A percentile compares a stretch with the other conserved stretches of the same genome.
phyloP scores from a whole-genome alignment of 2,888 invertebrate species.

The Sesia apiformis region DNA sequence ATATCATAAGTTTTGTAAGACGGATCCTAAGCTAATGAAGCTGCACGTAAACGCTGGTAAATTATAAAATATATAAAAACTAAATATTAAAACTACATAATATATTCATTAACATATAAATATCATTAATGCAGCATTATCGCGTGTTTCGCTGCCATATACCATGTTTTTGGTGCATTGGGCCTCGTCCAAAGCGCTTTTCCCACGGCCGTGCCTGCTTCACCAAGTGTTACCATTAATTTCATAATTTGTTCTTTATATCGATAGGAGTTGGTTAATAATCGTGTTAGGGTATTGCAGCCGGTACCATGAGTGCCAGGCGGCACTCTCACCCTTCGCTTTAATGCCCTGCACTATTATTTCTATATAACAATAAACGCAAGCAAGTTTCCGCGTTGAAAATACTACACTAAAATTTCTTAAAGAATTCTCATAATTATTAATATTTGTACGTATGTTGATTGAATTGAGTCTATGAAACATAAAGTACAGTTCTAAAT shows the following conservation, averaged over 20 bases:
- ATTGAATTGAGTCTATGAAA: no score
- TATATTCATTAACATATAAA: background rate
- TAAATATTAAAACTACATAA: no score
- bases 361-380: no score
- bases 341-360: background rate
- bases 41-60: no score
- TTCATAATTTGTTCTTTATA: conserved; percentile 21
- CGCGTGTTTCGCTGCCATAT: conserved; percentile 38
- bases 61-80: no score
- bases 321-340: conserved; percentile 1
- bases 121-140: conserved; percentile 33
- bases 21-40: no score
- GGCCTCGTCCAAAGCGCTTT: conserved; percentile 32
- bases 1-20: no score
- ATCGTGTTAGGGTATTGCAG: conserved; percentile 28
- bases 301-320: conserved; percentile 43
- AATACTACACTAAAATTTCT: no score
- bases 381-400: no score
- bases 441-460: no score
- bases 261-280: conserved; percentile 8
- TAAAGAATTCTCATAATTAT: no score
- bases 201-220: conserved; percentile 27
- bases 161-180: conserved; percentile 30
- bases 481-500: no score
- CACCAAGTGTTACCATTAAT: conserved; percentile 61